A percentile compares a stretch with the other conserved stretches of the same genome.
Conservation (phyloP, 1,140 invertebrate species). For the Temnothorax curvispinosus region DNA sequence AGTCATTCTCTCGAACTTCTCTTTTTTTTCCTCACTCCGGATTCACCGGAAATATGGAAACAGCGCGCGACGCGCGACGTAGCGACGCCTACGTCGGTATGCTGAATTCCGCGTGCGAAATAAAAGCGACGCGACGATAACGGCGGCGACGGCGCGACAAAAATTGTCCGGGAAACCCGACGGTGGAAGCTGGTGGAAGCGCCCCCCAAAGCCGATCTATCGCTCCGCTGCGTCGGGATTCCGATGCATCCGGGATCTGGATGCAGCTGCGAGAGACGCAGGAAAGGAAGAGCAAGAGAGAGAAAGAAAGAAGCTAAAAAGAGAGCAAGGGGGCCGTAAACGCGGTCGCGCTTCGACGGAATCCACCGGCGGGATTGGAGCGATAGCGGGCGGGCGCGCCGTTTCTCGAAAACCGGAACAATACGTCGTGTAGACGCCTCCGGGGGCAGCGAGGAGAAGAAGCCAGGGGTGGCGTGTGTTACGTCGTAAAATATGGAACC, state of each 20-base stretch:
- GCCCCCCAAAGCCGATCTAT: conserved; percentile 22
- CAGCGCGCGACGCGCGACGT: not conserved
- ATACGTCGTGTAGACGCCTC: conserved; percentile 67
- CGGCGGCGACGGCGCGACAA: not conserved
- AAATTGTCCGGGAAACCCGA: not conserved
- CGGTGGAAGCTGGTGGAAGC: conserved; percentile 17
- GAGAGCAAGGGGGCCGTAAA: not conserved
- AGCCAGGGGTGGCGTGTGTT: conserved; percentile 60
- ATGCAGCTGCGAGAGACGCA: conserved; percentile 12
- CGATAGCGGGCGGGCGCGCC: conserved; percentile 52
- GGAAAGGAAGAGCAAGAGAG: not conserved
- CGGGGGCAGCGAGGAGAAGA: conserved; percentile 52
- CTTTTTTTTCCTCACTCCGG: not conserved
- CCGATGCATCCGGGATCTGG: conserved; percentile 45
- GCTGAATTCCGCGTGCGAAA: conserved; percentile 5
- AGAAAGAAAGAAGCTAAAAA: not conserved
- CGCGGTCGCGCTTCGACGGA: conserved; percentile 16
- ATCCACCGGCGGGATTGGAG: conserved; percentile 27
- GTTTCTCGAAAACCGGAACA: conserved; percentile 67
- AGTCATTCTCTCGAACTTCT: not conserved
- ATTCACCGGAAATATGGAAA: conserved; percentile 9
- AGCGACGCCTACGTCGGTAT: conserved; percentile 19
- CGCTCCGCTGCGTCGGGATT: conserved; percentile 39
- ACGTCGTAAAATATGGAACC: conserved; percentile 74
- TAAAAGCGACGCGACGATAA: conserved; percentile 17